Conservation (phyloP, 2,888 invertebrate species). For the Ceratothoa steindachneri region DNA sequence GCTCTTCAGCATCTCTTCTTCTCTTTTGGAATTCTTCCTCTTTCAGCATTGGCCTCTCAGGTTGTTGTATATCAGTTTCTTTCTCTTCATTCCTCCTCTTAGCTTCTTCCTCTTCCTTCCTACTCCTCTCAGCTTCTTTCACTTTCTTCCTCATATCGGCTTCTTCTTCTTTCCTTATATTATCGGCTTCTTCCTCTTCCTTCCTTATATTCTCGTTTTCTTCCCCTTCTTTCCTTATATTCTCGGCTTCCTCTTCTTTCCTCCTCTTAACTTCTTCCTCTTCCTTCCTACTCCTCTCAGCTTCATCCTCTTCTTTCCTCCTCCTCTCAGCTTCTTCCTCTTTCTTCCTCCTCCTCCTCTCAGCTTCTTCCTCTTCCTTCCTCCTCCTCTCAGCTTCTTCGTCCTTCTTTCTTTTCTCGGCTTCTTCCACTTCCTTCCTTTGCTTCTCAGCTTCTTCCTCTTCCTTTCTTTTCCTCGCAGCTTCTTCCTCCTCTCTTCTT, state of each 20-base stretch:
- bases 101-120: not conserved
- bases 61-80: not conserved
- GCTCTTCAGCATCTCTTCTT: not conserved
- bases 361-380: not conserved
- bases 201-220: not conserved
- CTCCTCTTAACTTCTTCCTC: not conserved
- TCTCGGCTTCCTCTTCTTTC: not conserved
- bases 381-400: not conserved
- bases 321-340: slow-evolving; percentile 2
- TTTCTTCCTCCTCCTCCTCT: not conserved
- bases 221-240: not conserved
- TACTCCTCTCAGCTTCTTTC: not conserved
- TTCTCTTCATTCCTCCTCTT: not conserved
- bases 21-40: not conserved
- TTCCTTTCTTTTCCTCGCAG: not conserved
- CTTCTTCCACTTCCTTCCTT: not conserved
- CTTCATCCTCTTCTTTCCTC: not conserved
- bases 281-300: not conserved
- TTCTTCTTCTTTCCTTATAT: not conserved
- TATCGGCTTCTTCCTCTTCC: not conserved
- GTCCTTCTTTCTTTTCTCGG: not conserved
- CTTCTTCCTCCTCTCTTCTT: not conserved
- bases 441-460: not conserved
- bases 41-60: not conserved
- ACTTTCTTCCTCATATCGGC: not conserved